Evolutionary conservation across 2,888 invertebrate genomes (phyloP).

Genomic region (Pandemis cinnamomeana): DNA sequence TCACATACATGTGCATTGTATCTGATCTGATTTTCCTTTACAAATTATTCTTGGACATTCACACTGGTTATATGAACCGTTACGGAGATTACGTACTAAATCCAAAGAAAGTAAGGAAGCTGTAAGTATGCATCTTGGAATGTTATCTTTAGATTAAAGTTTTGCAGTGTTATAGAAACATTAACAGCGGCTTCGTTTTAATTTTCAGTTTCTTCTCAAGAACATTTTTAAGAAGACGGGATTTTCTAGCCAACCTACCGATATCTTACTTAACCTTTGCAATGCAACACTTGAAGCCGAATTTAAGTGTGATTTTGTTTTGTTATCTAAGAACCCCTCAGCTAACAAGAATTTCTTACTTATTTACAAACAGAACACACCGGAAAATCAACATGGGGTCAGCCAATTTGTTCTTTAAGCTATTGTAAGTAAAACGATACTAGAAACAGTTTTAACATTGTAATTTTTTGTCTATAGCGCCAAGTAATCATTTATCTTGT

Average conservation of each 20-base stretch:
- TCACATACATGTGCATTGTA: slow-evolving; percentile 63
- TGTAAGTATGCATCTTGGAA: slow-evolving; percentile 63
- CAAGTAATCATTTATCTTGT: not conserved
- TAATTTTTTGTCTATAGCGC: not conserved
- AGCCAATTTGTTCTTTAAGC: slow-evolving; percentile 73
- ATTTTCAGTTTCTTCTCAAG: slow-evolving; percentile 74
- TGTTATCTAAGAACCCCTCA: slow-evolving; percentile 73
- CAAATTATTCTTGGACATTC: slow-evolving; percentile 77
- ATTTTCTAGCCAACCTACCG: slow-evolving; percentile 72
- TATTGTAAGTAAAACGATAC: slow-evolving; percentile 64
- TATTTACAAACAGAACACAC: slow-evolving; percentile 74
- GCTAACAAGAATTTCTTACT: slow-evolving; percentile 72
- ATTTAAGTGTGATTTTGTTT: slow-evolving; percentile 62
- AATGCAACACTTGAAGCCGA: slow-evolving; percentile 50
- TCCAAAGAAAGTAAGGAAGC: slow-evolving; percentile 73
- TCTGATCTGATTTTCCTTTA: slow-evolving; percentile 73
- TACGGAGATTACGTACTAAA: slow-evolving; percentile 79
- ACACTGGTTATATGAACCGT: slow-evolving; percentile 78
- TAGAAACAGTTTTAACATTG: not conserved
- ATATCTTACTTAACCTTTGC: slow-evolving; percentile 69
- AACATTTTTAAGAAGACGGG: slow-evolving; percentile 66
- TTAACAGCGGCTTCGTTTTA: not conserved
- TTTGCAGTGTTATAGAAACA: not conserved
- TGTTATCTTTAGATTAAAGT: not conserved
- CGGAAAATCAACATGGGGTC: slow-evolving; percentile 73